Conservation (phyloP, 2,113 vertebrate species). For the Notothenia rossii region DNA sequence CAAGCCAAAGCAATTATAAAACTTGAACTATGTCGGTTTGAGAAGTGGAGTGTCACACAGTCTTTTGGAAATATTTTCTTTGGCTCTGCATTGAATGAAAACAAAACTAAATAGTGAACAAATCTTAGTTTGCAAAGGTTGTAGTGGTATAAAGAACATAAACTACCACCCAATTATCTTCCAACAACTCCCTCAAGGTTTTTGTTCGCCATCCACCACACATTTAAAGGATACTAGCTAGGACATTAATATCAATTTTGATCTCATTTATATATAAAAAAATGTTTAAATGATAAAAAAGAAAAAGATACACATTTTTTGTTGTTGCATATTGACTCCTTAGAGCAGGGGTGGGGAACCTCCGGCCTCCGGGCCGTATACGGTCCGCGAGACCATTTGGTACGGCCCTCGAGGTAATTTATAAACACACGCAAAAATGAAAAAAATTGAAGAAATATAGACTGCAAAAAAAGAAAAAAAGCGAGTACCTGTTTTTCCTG, state of each 20-base stretch:
- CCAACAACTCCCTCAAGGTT: not conserved
- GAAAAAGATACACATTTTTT: not conserved
- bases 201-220: too few relatives aligned
- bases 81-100: not conserved
- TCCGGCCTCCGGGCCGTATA: too few relatives aligned
- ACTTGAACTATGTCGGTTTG: not conserved
- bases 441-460: too few relatives aligned
- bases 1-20: not conserved
- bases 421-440: too few relatives aligned
- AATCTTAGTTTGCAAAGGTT: not conserved
- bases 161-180: not conserved
- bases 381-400: too few relatives aligned
- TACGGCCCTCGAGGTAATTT: too few relatives aligned
- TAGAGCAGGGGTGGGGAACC: too few relatives aligned
- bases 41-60: not conserved
- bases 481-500: too few relatives aligned
- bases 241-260: not conserved
- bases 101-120: not conserved
- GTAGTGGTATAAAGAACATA: not conserved
- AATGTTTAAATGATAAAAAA: not conserved
- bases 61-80: not conserved
- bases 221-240: too few relatives aligned
- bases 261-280: not conserved
- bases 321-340: too few relatives aligned
- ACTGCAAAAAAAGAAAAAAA: too few relatives aligned